Evolutionary conservation across 2,888 invertebrate genomes (phyloP).

Genomic region (Myopa testacea): DNA sequence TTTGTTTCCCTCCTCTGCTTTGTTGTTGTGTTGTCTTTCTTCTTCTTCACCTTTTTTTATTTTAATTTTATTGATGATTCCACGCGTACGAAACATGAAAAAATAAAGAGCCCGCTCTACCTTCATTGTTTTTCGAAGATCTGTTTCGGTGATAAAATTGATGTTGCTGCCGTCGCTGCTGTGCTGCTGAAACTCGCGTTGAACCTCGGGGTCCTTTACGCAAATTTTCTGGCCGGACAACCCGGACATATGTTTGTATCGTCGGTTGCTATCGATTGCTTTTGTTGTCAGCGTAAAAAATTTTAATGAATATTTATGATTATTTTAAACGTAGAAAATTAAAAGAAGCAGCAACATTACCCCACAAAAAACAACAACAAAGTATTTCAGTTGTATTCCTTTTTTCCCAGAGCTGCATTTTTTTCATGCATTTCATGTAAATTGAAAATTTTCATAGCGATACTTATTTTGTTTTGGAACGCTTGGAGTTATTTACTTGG

Average conservation of each 20-base stretch:
- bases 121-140: constrained; percentile 32
- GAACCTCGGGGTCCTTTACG: constrained; percentile 13
- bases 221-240: constrained; percentile 7
- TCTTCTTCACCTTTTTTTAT: background rate
- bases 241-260: background rate
- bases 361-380: background rate
- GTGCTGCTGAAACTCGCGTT: background rate
- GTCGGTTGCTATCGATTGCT: background rate
- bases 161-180: constrained; percentile 13
- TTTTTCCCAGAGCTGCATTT: background rate
- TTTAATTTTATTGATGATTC: constrained; percentile 21
- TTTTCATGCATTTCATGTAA: constrained; percentile 16
- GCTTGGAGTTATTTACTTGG: too few species aligned
- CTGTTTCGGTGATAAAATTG: constrained; percentile 28
- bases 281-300: constrained; percentile 21
- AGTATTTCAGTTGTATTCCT: background rate
- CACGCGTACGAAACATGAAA: background rate
- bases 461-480: too few species aligned
- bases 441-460: constrained; percentile 9
- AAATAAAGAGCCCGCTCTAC: background rate
- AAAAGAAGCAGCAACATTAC: background rate
- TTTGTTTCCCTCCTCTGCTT: background rate
- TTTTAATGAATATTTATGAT: constrained; percentile 37
- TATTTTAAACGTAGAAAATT: background rate
- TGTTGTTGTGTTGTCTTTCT: background rate